Conservation (phyloP, 1,140 invertebrate species). For the Sycophila sp. region DNA sequence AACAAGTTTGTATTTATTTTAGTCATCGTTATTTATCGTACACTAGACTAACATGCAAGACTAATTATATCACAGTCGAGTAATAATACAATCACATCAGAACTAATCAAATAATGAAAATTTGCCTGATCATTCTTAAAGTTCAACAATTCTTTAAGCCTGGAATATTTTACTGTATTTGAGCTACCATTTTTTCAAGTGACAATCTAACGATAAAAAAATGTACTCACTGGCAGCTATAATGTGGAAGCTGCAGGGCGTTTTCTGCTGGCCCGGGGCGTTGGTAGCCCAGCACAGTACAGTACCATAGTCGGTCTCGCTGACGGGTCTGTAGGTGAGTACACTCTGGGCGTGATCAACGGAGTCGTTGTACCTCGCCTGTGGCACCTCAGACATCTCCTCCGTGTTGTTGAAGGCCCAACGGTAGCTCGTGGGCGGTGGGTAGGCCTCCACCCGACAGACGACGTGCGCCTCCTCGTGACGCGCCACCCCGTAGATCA, state of each 20-base stretch:
- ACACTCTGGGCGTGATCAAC: constrained; percentile 74
- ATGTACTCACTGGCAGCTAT: constrained; percentile 74
- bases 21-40: no score
- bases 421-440: constrained; percentile 82
- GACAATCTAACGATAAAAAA: no score
- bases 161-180: no score
- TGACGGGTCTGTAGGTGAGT: constrained; percentile 81
- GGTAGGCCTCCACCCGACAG: constrained; percentile 89
- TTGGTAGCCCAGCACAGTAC: constrained; percentile 76
- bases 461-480: constrained; percentile 82
- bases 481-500: constrained; percentile 85
- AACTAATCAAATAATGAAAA: no score
- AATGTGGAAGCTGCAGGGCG: constrained; percentile 77
- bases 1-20: no score
- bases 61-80: no score
- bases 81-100: no score
- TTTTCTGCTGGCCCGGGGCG: constrained; percentile 73
- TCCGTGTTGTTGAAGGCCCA: constrained; percentile 93
- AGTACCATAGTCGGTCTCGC: constrained; percentile 79
- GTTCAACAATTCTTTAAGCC: no score
- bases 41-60: no score
- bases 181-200: no score
- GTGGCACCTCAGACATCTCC: constrained; percentile 79
- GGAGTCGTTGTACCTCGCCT: constrained; percentile 70
- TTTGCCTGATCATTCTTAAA: no score